A percentile compares a stretch with the other conserved stretches of the same genome.
Conservation (phyloP, 2,797 vertebrate genomes). For the Acanthornis magna region DNA sequence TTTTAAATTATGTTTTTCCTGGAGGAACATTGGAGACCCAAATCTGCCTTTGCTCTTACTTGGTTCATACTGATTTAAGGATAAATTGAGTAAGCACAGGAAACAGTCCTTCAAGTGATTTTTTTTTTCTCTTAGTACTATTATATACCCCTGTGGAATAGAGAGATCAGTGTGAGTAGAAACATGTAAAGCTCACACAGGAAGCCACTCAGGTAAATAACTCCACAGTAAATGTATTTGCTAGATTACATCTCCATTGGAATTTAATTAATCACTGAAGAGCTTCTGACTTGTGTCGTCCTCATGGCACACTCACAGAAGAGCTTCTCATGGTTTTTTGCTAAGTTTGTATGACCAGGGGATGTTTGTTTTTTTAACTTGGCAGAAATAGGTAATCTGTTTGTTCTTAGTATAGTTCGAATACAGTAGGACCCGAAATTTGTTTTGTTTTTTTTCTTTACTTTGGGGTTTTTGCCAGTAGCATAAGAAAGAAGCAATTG, state of each 20-base stretch:
- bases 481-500: neutral
- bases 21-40: neutral
- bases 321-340: neutral
- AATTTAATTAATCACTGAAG: neutral
- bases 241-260: neutral
- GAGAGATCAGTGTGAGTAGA: neutral
- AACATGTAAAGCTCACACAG: neutral
- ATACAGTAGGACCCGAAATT: neutral
- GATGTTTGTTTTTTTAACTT: neutral
- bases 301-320: neutral
- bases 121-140: neutral
- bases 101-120: neutral
- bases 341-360: neutral
- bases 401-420: neutral
- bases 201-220: neutral
- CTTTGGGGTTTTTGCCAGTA: neutral
- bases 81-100: neutral
- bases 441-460: neutral
- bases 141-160: neutral
- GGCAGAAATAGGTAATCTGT: neutral
- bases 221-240: neutral
- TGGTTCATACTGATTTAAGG: neutral
- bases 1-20: neutral
- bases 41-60: neutral
- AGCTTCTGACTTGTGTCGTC: neutral